phyloP scores from a whole-genome alignment of 2,888 invertebrate genomes.

The Agonum fuliginosum region DNA sequence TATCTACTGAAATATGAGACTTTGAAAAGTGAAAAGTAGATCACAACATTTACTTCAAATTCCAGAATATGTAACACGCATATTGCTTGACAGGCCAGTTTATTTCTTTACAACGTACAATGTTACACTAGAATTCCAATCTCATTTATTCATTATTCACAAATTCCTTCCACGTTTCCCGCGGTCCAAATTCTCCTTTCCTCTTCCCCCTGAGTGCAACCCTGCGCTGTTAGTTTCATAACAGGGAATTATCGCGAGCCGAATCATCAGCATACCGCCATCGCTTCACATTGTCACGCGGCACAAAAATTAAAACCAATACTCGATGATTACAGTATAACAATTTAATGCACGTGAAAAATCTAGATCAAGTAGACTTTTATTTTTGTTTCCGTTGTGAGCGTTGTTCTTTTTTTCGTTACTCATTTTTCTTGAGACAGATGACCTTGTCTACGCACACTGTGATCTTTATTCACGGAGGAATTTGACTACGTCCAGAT shows the following conservation, averaged over 20 bases:
- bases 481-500: neutral
- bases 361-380: conserved; percentile 43
- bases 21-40: too few relatives aligned
- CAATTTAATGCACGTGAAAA: conserved; percentile 49
- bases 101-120: neutral
- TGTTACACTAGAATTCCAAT: neutral
- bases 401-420: conserved; percentile 37
- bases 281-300: conserved; percentile 37
- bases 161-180: neutral
- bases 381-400: neutral
- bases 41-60: too few relatives aligned
- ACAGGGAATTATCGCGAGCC: conserved; percentile 38
- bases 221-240: conserved; percentile 32
- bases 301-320: conserved; percentile 50
- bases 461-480: conserved; percentile 39
- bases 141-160: neutral
- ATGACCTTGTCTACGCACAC: conserved; percentile 51
- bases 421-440: conserved; percentile 48
- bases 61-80: too few relatives aligned
- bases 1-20: too few relatives aligned
- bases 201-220: neutral
- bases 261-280: conserved; percentile 24
- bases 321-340: conserved; percentile 49
- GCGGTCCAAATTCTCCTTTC: neutral
- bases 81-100: too few relatives aligned